These are phyloP conservation scores for Diachasma alloeum DNA, from an alignment of 1,140 invertebrate species.

Conservation along the genomic window DNA sequence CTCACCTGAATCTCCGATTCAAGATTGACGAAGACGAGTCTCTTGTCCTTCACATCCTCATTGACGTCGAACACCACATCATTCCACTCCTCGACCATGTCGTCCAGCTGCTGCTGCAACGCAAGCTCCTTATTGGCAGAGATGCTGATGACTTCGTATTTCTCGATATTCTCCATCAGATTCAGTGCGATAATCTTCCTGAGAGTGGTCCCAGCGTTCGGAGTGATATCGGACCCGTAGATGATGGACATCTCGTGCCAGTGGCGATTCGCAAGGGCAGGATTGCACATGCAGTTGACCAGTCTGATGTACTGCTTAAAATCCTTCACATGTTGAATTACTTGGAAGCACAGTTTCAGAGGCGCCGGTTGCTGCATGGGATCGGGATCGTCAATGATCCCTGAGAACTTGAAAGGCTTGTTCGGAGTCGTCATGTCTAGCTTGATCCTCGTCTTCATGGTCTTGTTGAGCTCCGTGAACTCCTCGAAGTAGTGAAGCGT, in stretches of 20 bases:
- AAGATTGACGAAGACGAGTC: conserved; percentile 59
- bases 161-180: conserved; percentile 69
- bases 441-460: conserved; percentile 70
- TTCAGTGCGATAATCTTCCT: conserved; percentile 70
- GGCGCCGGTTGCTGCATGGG: conserved; percentile 69
- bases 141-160: conserved; percentile 73
- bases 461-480: conserved; percentile 68
- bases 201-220: conserved; percentile 72
- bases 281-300: conserved; percentile 75
- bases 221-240: conserved; percentile 71
- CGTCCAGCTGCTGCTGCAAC: conserved; percentile 68
- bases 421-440: conserved; percentile 58
- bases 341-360: conserved; percentile 67
- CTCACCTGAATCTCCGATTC: conserved; percentile 70
- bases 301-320: conserved; percentile 72
- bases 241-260: conserved; percentile 77
- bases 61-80: conserved; percentile 64
- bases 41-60: conserved; percentile 61
- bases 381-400: conserved; percentile 68
- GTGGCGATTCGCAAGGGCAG: conserved; percentile 72
- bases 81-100: conserved; percentile 74
- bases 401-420: conserved; percentile 59
- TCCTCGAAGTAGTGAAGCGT: conserved; percentile 62
- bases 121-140: conserved; percentile 74
- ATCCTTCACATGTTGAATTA: conserved; percentile 66